A percentile compares a stretch with the other conserved stretches of the same genome.
Evolutionary conservation across 2,888 invertebrate genomes (phyloP).

Genomic region (Mantis religiosa): DNA sequence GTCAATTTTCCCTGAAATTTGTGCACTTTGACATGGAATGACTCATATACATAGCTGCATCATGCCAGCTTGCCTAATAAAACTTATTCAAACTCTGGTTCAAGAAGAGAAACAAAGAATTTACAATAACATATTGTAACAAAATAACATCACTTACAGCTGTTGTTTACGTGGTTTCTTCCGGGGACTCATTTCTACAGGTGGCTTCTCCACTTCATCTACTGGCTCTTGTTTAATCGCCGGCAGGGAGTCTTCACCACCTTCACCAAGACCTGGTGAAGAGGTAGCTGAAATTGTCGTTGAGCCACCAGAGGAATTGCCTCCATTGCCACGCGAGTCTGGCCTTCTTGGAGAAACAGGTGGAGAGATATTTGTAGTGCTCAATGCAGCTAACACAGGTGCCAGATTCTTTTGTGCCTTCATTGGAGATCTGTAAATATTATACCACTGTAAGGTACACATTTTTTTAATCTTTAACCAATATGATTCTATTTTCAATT

Average conservation of each 20-base stretch:
- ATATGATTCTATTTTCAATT: no score
- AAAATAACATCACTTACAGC: slow-evolving; percentile 55
- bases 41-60: no score
- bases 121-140: no score
- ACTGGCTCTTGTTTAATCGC: slow-evolving; percentile 33
- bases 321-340: slow-evolving; percentile 36
- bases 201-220: slow-evolving; percentile 49
- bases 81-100: no score
- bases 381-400: slow-evolving; percentile 42
- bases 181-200: slow-evolving; percentile 67
- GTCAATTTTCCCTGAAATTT: no score
- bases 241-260: slow-evolving; percentile 28
- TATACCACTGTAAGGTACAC: background rate
- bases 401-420: slow-evolving; percentile 62
- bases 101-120: no score
- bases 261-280: slow-evolving; percentile 66
- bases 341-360: slow-evolving; percentile 34
- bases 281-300: slow-evolving; percentile 85
- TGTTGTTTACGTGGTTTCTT: slow-evolving; percentile 90
- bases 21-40: no score
- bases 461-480: no score
- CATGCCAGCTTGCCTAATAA: no score
- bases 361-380: slow-evolving; percentile 31
- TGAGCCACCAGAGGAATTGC: slow-evolving; percentile 60
- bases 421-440: slow-evolving; percentile 49